These are phyloP conservation scores for Hypselothyrea guttata DNA, from an alignment of 2,888 invertebrate genomes.

Conservation along the genomic window DNA sequence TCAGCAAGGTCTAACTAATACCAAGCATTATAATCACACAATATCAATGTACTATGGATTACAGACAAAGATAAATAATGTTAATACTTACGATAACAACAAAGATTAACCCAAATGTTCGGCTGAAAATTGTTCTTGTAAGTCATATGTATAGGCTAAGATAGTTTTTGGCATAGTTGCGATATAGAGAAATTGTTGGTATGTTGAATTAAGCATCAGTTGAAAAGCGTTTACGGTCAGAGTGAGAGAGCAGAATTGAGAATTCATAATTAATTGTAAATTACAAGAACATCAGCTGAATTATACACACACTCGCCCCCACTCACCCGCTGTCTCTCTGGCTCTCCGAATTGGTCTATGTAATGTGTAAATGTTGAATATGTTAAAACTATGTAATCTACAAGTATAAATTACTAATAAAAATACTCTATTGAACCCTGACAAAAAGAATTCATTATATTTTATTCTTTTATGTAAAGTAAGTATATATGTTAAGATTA, in stretches of 20 bases:
- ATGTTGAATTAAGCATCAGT: conserved; percentile 10
- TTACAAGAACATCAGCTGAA: conserved; percentile 25
- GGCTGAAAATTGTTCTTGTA: conserved; percentile 53
- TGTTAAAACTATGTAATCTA: conserved; percentile 55
- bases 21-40: conserved; percentile 41
- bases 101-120: conserved; percentile 47
- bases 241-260: conserved; percentile 20
- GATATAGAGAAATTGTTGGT: conserved; percentile 23
- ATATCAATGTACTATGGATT: conserved; percentile 43
- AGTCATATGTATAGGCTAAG: conserved; percentile 45
- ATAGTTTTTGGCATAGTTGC: conserved; percentile 33
- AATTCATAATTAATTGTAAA: conserved; percentile 35
- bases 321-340: background rate
- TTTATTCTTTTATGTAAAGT: background rate
- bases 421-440: conserved; percentile 69
- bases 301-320: conserved; percentile 4
- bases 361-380: conserved; percentile 67
- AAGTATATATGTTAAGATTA: no score
- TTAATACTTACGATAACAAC: conserved; percentile 11
- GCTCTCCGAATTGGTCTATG: conserved; percentile 34
- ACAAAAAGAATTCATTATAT: conserved; percentile 9
- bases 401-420: conserved; percentile 49
- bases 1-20: conserved; percentile 1
- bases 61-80: conserved; percentile 7
- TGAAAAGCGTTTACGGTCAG: background rate